Base-by-base conservation (phyloP, 2,113 vertebrate genomes). In the Cebus imitator region DNA sequence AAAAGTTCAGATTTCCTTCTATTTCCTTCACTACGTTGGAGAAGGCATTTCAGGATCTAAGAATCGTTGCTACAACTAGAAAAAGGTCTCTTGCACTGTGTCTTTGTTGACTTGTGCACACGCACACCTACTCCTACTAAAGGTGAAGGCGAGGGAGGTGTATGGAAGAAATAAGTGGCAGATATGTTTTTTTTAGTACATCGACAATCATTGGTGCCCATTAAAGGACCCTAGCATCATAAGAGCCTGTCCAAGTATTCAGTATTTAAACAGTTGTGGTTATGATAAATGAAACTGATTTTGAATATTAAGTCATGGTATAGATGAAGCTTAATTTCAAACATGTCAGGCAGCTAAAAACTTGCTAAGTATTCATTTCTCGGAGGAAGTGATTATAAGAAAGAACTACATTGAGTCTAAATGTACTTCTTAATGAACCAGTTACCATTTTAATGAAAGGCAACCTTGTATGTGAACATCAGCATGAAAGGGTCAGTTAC, bases 391-490 rank as follows among this genome's bases (percentile, higher is more conserved):
- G 76, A 68, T 86, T 87, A 20, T 83, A 89, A 89, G 50, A 79
- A 90, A 96, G 58, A 58, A 79, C 32, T 50, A 85, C 12, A 17
- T 6, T 84, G 55, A 85, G 50, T 93, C 91, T 82, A 78, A 92
- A 81, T 84, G 14, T 55, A 58, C 79, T 85, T 20, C 48, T 55
- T 72, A 94, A 70, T 86, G 61, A 82, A 96, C 61, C 30, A 40
- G 23, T 55, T 96, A 90, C n/a, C 43, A 55, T 78, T 73, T 87
- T 90, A 83, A 55, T 84, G 57, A 92, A 96, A 66, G 57, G 21
- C 50, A 85, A 11, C 52, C 8, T 25, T 61, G 27, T 85, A 55
- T 76, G 23, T 94, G 70, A 79, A 12, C 30, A 84, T 80, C 86
- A 57, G 14, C 30, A 70, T 94, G 55, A 84, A 66, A 75, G 20